Conservation (phyloP, 1,140 invertebrate species). For the Campodea augens region DNA sequence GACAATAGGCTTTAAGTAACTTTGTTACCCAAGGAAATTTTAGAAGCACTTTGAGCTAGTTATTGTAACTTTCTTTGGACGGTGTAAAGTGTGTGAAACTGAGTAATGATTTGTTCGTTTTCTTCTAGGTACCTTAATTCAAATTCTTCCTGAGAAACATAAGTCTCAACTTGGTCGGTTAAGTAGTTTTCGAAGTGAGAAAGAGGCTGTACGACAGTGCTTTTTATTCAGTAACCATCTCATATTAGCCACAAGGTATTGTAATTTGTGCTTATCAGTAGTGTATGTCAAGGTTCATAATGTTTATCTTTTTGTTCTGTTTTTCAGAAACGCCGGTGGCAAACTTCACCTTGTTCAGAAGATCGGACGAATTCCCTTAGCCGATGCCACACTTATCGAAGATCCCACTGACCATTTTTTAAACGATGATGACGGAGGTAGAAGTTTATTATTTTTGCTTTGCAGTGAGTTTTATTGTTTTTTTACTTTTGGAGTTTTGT, state of each 20-base stretch:
- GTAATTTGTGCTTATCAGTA: too few species aligned
- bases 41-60: too few species aligned
- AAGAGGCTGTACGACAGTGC: slow-evolving; percentile 54
- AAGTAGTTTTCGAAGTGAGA: slow-evolving; percentile 43
- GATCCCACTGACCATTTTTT: slow-evolving; percentile 41
- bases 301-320: neutral
- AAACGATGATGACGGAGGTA: slow-evolving; percentile 35
- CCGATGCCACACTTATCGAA: slow-evolving; percentile 67
- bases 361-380: slow-evolving; percentile 61
- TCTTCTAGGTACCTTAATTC: slow-evolving; percentile 41
- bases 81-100: too few species aligned
- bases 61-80: too few species aligned
- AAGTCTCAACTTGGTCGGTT: slow-evolving; percentile 35
- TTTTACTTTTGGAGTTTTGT: too few species aligned
- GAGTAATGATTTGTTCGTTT: slow-evolving; percentile 11
- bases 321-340: slow-evolving; percentile 48
- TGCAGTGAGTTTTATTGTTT: too few species aligned
- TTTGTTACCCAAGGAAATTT: too few species aligned
- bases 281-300: neutral
- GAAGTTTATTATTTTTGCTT: neutral
- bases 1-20: too few species aligned
- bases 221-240: slow-evolving; percentile 79
- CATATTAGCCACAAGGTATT: slow-evolving; percentile 50
- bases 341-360: slow-evolving; percentile 64
- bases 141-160: slow-evolving; percentile 41